These are phyloP conservation scores for Eristalis tenax DNA, from an alignment of 2,888 invertebrate species.

Conservation along the genomic window DNA sequence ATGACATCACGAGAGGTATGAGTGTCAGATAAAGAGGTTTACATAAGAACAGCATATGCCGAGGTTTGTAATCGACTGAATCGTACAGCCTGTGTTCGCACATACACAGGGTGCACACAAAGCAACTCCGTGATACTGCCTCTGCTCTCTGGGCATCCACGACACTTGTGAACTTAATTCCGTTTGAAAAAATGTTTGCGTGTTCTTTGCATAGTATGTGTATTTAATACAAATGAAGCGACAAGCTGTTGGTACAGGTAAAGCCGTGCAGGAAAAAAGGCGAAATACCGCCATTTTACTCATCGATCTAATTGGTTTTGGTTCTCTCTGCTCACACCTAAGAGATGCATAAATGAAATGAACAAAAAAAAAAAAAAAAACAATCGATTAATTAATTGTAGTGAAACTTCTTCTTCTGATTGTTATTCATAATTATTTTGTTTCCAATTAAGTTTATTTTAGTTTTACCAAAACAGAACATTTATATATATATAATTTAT, in stretches of 20 bases:
- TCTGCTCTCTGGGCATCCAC: background rate
- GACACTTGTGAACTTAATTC: slow-evolving; percentile 41
- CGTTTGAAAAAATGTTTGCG: background rate
- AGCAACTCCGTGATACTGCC: too few species aligned
- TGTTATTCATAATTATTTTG: slow-evolving; percentile 38
- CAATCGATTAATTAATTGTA: background rate
- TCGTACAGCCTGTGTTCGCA: too few species aligned
- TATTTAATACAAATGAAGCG: slow-evolving; percentile 30
- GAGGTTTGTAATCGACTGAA: too few species aligned
- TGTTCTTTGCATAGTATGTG: background rate
- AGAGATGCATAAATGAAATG: slow-evolving; percentile 22
- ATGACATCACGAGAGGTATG: too few species aligned
- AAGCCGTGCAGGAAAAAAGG: background rate
- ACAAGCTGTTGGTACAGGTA: slow-evolving; percentile 59
- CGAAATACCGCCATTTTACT: background rate
- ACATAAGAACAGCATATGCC: too few species aligned
- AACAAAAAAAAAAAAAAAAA: background rate
- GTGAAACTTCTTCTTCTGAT: slow-evolving; percentile 17
- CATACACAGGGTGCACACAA: too few species aligned
- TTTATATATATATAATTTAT: slow-evolving; percentile 19
- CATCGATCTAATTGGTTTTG: slow-evolving; percentile 2
- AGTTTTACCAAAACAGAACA: slow-evolving; percentile 31
- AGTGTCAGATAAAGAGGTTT: too few species aligned
- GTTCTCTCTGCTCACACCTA: slow-evolving; percentile 8
- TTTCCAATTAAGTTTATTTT: slow-evolving; percentile 48